Evolutionary conservation across 2,797 vertebrate genomes (phyloP).

Genomic region (Molossus molossus): DNA sequence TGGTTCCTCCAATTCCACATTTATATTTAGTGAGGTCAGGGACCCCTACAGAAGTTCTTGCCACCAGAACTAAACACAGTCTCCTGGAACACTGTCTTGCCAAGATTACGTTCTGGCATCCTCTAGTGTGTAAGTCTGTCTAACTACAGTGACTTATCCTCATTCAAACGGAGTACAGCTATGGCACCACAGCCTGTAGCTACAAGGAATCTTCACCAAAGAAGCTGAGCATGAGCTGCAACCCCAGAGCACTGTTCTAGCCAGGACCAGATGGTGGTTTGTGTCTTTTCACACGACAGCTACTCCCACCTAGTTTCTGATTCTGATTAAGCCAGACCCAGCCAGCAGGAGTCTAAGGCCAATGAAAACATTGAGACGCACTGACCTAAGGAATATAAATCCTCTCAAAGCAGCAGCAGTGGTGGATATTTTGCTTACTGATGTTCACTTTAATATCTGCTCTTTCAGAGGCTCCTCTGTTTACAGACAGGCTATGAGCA

Average conservation of each 20-base stretch:
- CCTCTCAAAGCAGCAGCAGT: not conserved
- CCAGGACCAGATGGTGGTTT: not conserved
- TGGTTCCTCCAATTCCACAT: not conserved
- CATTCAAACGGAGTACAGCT: not conserved
- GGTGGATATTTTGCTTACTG: not conserved
- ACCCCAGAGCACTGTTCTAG: not conserved
- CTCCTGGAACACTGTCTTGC: not conserved
- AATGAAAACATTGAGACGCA: not conserved
- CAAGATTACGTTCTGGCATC: not conserved
- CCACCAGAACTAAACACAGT: not conserved
- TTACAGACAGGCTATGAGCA: not conserved
- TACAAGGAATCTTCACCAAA: not conserved
- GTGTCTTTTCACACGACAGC: not conserved
- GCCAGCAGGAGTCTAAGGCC: not conserved
- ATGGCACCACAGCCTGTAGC: not conserved
- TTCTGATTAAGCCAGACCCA: not conserved
- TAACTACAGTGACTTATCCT: not conserved
- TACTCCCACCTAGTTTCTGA: not conserved
- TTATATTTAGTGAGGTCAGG: not conserved
- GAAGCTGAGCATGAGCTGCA: not conserved
- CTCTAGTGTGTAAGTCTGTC: not conserved
- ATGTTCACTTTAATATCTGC: not conserved
- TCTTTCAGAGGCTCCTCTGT: not conserved
- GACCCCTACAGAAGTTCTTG: not conserved
- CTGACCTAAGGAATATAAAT: not conserved